Base-by-base conservation (phyloP, 2,888 invertebrate genomes). In the Tromatobia lineatoria region DNA sequence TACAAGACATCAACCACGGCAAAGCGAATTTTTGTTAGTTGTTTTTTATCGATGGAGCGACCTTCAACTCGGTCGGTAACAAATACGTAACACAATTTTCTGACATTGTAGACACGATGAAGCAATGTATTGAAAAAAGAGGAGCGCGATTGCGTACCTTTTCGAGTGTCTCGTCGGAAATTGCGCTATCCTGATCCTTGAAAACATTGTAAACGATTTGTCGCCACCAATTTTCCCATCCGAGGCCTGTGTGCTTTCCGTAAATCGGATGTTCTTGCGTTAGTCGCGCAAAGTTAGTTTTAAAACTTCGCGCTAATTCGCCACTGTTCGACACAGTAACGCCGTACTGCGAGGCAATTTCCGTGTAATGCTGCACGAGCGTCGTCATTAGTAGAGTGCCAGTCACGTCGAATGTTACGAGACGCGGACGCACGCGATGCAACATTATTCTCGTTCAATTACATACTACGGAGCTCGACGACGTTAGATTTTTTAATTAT, bases 321-420 rank as follows among this genome's bases (percentile, higher is more conserved):
- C 95, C 93, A 47, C 95, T 94, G 83, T 96, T 95, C 25, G 91
- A 77, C 71, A 95, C 95, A 59, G 94, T 91, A 45, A 97, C 95
- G 0, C 98, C 98, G 92, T 97, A 95, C 77, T 95, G 94, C 6
- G 95, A 94, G 4, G 96, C 98, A 78, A 97, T 95, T 85, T 95
- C 94, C 10, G 95, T 95, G 93, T 98, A 98, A 91, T 97, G 96
- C 87, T 91, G 89, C 8, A 89, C 90, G 18, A 93, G 76, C 52
- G 90, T 91, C 3, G 93, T 91, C 90, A 88, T 91, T 13, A 98
- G 93, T 59, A 98, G 94, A 0, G 98, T 99, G 88, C 97, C 97
- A 15, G 98, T 98, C 75, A 97, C 96, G 94, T 98, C 98, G 93
- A 98, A 98, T 13, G 98, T 98, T 73, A 98, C 95, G 88, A 97